Evolutionary conservation across 2,113 vertebrate species (phyloP), one percentile per base, ranked within the genome.

Genomic region (Toxotes chatareus): DNA sequence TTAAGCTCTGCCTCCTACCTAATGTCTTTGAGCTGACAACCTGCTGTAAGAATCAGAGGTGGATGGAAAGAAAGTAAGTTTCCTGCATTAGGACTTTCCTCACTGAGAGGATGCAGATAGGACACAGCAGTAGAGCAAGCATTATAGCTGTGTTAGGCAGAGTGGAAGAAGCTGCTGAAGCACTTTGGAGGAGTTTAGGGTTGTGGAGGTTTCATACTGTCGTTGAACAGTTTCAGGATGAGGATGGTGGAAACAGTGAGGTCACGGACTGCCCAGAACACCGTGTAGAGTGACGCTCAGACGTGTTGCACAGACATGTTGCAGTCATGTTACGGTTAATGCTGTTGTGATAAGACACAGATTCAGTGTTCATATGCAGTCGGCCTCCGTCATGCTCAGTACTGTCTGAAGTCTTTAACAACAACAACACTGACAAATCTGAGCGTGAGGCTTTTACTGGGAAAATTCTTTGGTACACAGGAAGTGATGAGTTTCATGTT

Each of bases 1-100:
- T 75, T 53, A 6, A 56, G 31, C 80, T 66, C 63, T 9, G 19
- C 59, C 12, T 69, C 40, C 31, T 53, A 49, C 70, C 63, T 61
- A 11, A 61, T 74, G 66, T 68, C 10, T 61, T 27, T 70, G 78
- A 75, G 55, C 49, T 27, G 42, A 70, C 23, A 56, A 42, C 17
- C 8, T 19, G 44, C 3, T 81, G 19, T 36, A 38, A 51, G 57
- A 59, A 62, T 61, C 51, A n/a, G 38, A 56, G n/a, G n/a, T n/a
- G n/a, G n/a, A n/a, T n/a, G n/a, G n/a, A n/a, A n/a, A n/a, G n/a
- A n/a, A n/a, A n/a, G n/a, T n/a, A n/a, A n/a, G n/a, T n/a, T n/a
- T n/a, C n/a, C 21, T 23, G 42, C 64, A 10, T 46, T 38, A 76
- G 57, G 64, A 44, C 4, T 63, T 69, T 55, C 56, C 56, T 60